Base-by-base conservation (phyloP, 2,888 invertebrate genomes). In the Harpagoxenus sublaevis region DNA sequence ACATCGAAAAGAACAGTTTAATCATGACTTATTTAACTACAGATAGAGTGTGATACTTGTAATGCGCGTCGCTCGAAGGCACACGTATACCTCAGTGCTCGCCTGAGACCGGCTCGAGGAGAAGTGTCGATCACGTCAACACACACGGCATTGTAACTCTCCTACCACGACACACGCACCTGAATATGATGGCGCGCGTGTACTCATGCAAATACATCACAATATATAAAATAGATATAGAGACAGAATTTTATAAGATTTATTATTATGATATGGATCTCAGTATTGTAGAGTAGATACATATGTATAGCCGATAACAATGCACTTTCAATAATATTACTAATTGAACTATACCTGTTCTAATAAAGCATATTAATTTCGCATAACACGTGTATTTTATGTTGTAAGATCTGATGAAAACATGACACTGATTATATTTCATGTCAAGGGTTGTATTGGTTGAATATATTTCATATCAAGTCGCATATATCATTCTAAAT, bases 401-500 rank as follows among this genome's bases (percentile, higher is more conserved):
- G 9, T 39, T 53, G 12, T 66, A 42, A 78, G 18, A 65, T 65
- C 62, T 2, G 8, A 66, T 3, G 4, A 55, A 55, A 66, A 42
- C 12, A n/a, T 18, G 18, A 55, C 15, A n/a, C 23, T 51, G 10
- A 51, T 63, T 75, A 75, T 48, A 62, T 75, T 62, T 75, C 6
- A 12, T 35, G 23, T 75, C 65, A 66, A 53, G 3, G 15, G 42
- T 9, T 9, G 42, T 66, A 78, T 78, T 39, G 31, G 12, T 78
- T 23, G 28, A 68, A 68, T 68, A 42, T 65, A 68, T 68, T 31
- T 78, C 4, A 55, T 18, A 12, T 6, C 45, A 45, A 57, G 28
- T 45, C 12, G 5, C 31, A 70, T 68, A 23, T 55, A 78, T 78
- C 55, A 66, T 55, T 28, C 5, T 78, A 55, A 57, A 70, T 57